Evolutionary conservation across 2,797 vertebrate species (phyloP).

Genomic region (Gobionotothen gibberifrons): DNA sequence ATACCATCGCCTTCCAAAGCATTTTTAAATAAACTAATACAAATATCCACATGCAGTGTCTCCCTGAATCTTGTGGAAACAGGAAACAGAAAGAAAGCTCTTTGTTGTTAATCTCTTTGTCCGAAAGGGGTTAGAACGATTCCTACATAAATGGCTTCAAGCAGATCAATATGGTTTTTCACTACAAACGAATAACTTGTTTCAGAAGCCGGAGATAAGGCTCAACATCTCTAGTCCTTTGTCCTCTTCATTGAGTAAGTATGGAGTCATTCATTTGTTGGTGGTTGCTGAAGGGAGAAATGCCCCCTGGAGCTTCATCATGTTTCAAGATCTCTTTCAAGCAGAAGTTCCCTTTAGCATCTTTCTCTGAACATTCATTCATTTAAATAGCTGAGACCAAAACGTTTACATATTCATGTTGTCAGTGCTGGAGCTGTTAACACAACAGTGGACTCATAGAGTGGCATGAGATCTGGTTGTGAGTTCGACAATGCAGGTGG

Average conservation of each 20-base stretch:
- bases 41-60: background rate
- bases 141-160: constrained; percentile 21
- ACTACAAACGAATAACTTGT: constrained; percentile 33
- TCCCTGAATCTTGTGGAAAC: background rate
- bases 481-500: constrained; percentile 33
- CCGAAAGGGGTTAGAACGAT: constrained; percentile 10
- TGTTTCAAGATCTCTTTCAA: constrained; percentile 64
- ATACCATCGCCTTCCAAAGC: no score
- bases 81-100: background rate
- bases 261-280: constrained; percentile 65
- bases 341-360: constrained; percentile 38
- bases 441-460: constrained; percentile 7
- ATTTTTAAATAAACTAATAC: no score
- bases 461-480: constrained; percentile 14
- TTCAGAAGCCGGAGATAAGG: constrained; percentile 42
- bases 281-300: constrained; percentile 46
- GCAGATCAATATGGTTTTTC: constrained; percentile 27
- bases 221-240: constrained; percentile 35
- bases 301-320: constrained; percentile 44
- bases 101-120: constrained; percentile 4
- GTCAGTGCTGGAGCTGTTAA: constrained; percentile 17
- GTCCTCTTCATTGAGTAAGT: constrained; percentile 47
- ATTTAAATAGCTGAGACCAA: constrained; percentile 30
- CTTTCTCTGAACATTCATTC: constrained; percentile 17
- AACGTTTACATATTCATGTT: constrained; percentile 45